phyloP scores from a whole-genome alignment of 2,797 vertebrate species.

The Rhincodon typus region DNA sequence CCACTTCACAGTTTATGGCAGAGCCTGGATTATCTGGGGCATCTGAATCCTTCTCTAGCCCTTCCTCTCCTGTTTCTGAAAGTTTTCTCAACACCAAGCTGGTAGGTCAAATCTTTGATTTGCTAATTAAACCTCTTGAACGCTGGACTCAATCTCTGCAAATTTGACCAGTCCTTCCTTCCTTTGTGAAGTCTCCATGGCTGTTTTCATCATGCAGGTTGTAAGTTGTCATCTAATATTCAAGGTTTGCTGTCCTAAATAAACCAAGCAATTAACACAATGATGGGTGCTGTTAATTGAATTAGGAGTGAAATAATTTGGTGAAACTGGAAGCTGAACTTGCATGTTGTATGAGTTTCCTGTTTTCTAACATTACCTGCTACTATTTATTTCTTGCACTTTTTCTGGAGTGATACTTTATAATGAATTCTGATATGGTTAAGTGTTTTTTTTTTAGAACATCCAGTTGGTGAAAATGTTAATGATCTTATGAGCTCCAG shows the following conservation, averaged over 20 bases:
- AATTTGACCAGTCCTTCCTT: not conserved
- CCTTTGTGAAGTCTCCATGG: not conserved
- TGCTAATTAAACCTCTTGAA: not conserved
- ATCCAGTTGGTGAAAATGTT: not conserved
- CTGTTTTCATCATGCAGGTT: not conserved
- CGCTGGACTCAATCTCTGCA: not conserved
- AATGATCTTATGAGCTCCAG: not conserved
- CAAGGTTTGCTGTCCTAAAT: not conserved
- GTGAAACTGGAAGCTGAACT: not conserved
- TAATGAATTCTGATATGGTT: not conserved
- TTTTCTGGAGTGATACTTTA: not conserved
- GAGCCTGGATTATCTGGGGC: not conserved
- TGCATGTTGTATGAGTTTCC: not conserved
- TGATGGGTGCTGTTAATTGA: not conserved
- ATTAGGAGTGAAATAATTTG: not conserved
- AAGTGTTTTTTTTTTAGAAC: not conserved
- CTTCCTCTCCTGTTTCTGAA: not conserved
- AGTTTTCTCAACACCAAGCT: not conserved
- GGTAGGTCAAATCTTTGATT: not conserved
- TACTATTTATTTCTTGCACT: not conserved
- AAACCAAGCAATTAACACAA: not conserved
- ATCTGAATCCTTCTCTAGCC: not conserved
- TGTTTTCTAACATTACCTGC: too few species aligned
- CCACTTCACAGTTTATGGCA: not conserved
- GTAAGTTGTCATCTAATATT: not conserved